phyloP scores from a whole-genome alignment of 1,140 invertebrate species.

The Achroia grisella region DNA sequence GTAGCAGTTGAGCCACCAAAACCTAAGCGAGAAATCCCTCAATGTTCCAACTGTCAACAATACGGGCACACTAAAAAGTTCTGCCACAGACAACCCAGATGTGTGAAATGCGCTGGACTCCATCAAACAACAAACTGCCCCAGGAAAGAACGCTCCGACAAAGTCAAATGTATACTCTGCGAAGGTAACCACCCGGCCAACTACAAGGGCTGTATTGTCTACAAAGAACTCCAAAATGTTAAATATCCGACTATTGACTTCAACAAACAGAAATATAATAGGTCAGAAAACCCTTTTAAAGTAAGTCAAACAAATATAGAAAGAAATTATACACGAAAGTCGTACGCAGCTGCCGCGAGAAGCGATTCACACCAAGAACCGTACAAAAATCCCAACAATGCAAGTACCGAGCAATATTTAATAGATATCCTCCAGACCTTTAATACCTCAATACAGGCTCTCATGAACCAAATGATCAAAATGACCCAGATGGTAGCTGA shows the following conservation, averaged over 20 bases:
- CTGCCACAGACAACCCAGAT: constrained; percentile 7
- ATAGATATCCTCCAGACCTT: background rate
- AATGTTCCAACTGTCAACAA: constrained; percentile 7
- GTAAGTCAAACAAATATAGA: too few relatives aligned
- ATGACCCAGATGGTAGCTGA: background rate
- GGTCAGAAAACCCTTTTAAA: too few relatives aligned
- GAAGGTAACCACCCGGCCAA: constrained; percentile 12
- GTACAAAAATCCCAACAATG: background rate
- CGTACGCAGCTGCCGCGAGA: too few relatives aligned
- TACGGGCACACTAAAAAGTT: constrained; percentile 10
- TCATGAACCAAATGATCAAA: constrained; percentile 1
- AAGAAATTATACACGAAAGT: too few relatives aligned
- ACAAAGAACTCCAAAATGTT: constrained; percentile 8
- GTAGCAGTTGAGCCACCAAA: constrained; percentile 9
- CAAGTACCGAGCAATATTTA: background rate
- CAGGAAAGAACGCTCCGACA: constrained; percentile 5
- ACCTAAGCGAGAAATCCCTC: constrained; percentile 4
- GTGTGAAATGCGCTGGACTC: constrained; percentile 7
- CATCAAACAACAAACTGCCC: constrained; percentile 6
- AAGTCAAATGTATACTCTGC: constrained; percentile 12
- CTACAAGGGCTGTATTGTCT: constrained; percentile 12
- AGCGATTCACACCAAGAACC: too few relatives aligned
- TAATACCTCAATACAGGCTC: background rate
- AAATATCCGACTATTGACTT: background rate
- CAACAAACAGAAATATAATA: too few relatives aligned